Evolutionary conservation across 2,113 vertebrate species (phyloP).

Genomic region (Patagioenas fasciata): DNA sequence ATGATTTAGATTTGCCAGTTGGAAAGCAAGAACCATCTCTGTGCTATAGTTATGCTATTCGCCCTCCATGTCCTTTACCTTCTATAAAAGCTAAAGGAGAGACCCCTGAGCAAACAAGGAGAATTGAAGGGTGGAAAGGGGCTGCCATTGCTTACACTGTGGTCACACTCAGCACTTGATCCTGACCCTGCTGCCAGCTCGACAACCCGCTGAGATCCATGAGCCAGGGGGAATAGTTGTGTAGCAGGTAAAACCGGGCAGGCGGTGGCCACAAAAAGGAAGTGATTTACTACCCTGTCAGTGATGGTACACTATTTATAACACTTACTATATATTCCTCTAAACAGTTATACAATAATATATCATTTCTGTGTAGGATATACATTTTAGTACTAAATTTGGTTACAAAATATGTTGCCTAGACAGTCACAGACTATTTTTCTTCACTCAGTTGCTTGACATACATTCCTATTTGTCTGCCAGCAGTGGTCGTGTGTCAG

Average conservation of each 20-base stretch:
- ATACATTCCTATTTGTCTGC: conserved; percentile 59
- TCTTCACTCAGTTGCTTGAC: conserved; percentile 7
- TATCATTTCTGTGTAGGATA: conserved; percentile 27
- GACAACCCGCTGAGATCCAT: background rate
- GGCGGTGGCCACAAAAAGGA: conserved; percentile 28
- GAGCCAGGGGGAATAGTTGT: background rate
- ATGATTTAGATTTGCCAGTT: background rate
- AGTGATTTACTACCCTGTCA: conserved; percentile 50
- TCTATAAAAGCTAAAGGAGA: background rate
- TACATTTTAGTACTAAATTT: conserved; percentile 60
- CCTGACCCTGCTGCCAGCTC: conserved; percentile 1
- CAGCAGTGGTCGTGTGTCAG: conserved; percentile 13
- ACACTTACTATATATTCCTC: conserved; percentile 42
- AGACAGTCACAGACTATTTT: conserved; percentile 17
- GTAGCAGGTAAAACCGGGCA: background rate
- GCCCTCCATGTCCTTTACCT: background rate
- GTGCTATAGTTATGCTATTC: background rate
- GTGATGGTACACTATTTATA: conserved; percentile 39
- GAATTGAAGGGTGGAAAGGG: background rate
- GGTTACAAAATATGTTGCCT: conserved; percentile 45
- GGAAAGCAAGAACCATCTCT: background rate
- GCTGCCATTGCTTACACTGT: background rate
- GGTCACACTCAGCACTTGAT: background rate
- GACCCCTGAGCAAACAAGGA: background rate
- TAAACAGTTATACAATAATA: conserved; percentile 48